Evolutionary conservation across 2,888 invertebrate genomes (phyloP), one percentile per base, ranked within the genome.

Genomic region (Thalpophila matura): DNA sequence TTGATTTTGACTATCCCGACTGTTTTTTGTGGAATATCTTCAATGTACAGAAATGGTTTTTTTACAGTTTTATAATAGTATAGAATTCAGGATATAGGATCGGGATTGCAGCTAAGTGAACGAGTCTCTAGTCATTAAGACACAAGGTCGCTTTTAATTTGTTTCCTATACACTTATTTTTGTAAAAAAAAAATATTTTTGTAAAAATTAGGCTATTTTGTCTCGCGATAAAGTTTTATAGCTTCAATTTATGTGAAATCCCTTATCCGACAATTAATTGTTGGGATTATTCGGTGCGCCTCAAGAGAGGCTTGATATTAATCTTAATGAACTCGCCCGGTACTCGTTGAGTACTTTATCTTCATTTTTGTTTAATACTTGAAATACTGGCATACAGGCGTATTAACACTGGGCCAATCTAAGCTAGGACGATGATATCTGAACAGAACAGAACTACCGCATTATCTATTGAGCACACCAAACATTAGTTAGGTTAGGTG

Each of bases 261-360:
- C 53, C 43, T 72, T 68, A 68, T 64, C 62, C 49, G 56, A 60
- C 58, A 66, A 77, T 77, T 77, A 77, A 77, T 80, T 77, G 63
- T 59, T 53, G 46, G 74, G 74, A 80, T 77, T 77, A 77, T 69
- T 62, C 40, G 54, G 74, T 43, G 65, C 56, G 50, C 74, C 77
- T 60, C 77, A 62, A 54, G 77, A 73, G 56, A 63, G 64, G 18
- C 54, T 47, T 58, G 77, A 73, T 77, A 77, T 80, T 80, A 73
- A 77, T 80, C 74, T 77, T 63, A 80, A 73, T 80, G 68, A 80
- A 77, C 53, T 57, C 50, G 62, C 65, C 65, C 53, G 43, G n/a
- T 76, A 64, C 40, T 77, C 54, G 71, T 62, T 26, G 54, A 47
- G 40, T 62, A 22, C 51, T 71, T 71, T 56, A 24, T 77, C 73